Percentiles rank a stretch among this genome's conserved stretches.
These are phyloP conservation scores for Molothrus ater DNA, from an alignment of 2,797 vertebrate genomes.

Conservation along the genomic window DNA sequence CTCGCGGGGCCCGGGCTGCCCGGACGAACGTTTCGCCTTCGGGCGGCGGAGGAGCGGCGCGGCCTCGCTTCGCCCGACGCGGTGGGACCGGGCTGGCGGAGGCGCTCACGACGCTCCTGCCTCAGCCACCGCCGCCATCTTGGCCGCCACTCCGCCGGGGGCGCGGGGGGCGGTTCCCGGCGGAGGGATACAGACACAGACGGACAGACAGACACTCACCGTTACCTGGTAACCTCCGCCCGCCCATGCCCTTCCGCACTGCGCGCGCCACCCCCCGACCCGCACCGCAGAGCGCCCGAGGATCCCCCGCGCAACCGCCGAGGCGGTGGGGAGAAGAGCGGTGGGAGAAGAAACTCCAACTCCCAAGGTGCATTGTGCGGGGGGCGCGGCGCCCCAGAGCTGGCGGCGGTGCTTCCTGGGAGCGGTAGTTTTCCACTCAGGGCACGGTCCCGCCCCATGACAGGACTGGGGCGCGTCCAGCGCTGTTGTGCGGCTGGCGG, in stretches of 20 bases:
- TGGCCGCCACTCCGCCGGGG: neutral
- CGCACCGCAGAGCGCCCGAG: neutral
- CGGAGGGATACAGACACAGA: neutral
- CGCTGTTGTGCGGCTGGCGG: accelerated
- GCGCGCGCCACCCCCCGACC: neutral
- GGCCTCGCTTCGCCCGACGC: neutral
- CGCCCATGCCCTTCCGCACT: neutral
- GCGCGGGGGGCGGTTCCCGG: neutral
- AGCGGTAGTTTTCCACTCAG: neutral
- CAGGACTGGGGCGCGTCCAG: accelerated
- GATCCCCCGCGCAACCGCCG: neutral
- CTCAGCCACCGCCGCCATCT: conserved; percentile 42
- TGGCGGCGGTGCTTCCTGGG: neutral
- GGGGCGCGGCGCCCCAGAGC: accelerated
- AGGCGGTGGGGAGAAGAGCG: accelerated
- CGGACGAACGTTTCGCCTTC: neutral
- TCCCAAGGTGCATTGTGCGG: neutral
- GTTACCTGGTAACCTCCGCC: neutral
- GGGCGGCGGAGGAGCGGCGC: neutral
- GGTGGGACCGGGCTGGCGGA: neutral
- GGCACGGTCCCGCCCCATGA: accelerated
- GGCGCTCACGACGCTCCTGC: neutral
- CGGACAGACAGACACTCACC: neutral
- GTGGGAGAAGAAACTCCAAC: neutral
- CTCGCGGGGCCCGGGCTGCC: neutral